Percentiles rank a stretch among this genome's conserved stretches.
Conservation (phyloP, 2,888 invertebrate species). For the Taphrorychus bicolor region DNA sequence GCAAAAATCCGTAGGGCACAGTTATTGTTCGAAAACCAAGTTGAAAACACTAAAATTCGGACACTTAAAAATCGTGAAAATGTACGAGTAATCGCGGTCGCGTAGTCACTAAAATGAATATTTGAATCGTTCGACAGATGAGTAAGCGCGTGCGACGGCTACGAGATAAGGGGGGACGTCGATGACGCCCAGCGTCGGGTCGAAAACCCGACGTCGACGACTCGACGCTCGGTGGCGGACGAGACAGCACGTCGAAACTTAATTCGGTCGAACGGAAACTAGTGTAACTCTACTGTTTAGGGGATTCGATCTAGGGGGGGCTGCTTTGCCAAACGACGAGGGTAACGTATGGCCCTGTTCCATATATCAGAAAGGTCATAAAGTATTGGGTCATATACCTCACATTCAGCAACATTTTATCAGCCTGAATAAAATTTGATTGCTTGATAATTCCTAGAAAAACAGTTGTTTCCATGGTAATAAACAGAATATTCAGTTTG, state of each 20-base stretch:
- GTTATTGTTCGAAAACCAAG: too few species aligned
- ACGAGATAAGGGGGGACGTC: conserved; percentile 44
- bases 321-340: conserved; percentile 5
- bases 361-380: not conserved
- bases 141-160: conserved; percentile 52
- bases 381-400: too few species aligned
- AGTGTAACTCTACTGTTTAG: not conserved
- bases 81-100: conserved; percentile 8
- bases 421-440: too few species aligned
- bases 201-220: conserved; percentile 24
- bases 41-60: not conserved
- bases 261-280: conserved; percentile 5
- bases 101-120: conserved; percentile 49
- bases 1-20: too few species aligned
- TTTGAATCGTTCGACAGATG: conserved; percentile 51
- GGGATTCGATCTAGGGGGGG: conserved; percentile 14
- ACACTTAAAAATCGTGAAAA: not conserved
- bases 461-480: too few species aligned
- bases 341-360: not conserved
- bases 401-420: too few species aligned
- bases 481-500: too few species aligned
- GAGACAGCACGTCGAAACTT: conserved; percentile 26
- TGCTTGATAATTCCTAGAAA: too few species aligned
- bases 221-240: conserved; percentile 11
- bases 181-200: conserved; percentile 43